Conservation (phyloP, 2,888 invertebrate genomes). For the Panzeria rudis region DNA sequence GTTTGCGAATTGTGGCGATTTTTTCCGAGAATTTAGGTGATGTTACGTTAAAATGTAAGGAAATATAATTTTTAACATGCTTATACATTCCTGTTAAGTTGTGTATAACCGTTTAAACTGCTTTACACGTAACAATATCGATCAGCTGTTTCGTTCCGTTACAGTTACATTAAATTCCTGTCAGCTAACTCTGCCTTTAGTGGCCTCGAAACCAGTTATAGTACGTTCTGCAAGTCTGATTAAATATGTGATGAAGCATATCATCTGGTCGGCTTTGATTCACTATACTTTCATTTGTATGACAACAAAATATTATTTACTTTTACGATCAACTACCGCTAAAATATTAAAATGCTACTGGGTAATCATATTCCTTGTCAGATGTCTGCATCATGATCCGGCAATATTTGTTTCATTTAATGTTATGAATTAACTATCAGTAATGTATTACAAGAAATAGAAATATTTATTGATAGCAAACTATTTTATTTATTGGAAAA, state of each 20-base stretch:
- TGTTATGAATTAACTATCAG: slow-evolving; percentile 56
- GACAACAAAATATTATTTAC: slow-evolving; percentile 48
- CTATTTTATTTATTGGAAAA: slow-evolving; percentile 45
- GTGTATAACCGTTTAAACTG: too few species aligned
- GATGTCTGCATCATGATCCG: slow-evolving; percentile 54
- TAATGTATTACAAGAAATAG: slow-evolving; percentile 11
- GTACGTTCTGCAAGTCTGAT: too few species aligned
- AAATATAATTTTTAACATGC: too few species aligned
- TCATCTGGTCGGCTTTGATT: background rate
- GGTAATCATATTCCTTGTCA: slow-evolving; percentile 65
- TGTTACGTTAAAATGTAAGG: too few species aligned
- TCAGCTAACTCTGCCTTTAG: too few species aligned
- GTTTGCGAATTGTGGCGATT: too few species aligned
- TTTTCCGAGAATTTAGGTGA: too few species aligned
- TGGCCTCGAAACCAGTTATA: too few species aligned
- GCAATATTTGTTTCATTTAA: slow-evolving; percentile 63
- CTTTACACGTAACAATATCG: too few species aligned
- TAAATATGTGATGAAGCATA: background rate
- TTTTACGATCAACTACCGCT: slow-evolving; percentile 27
- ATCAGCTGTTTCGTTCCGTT: too few species aligned
- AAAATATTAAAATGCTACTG: slow-evolving; percentile 67
- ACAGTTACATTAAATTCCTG: too few species aligned
- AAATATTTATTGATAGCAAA: slow-evolving; percentile 49
- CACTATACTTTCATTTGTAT: background rate
- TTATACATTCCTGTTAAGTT: too few species aligned